Base-by-base conservation (phyloP, 2,797 vertebrate genomes). In the Neostethus bicornis region DNA sequence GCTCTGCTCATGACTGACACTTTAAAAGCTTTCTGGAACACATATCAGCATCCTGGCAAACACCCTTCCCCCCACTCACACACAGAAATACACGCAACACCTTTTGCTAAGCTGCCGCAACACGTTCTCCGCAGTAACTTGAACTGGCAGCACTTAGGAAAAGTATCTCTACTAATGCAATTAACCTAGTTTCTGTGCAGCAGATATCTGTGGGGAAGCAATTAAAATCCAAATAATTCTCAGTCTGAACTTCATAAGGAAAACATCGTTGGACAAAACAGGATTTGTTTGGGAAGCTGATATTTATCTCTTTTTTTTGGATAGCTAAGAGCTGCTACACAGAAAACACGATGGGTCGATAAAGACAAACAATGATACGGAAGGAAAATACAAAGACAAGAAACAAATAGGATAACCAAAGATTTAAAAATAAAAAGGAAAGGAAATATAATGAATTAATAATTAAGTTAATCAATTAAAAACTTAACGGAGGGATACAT, bases 181-280 rank as follows among this genome's bases (percentile, higher is more conserved):
- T 89, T 90, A 90, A 81, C 87, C 83, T 73, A 86, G 62, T 86
- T 91, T 83, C 31, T 35, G 63, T 35, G 42, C 84, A 49, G 66
- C 71, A 43, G 78, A 73, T 77, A 86, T 91, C 87, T 90, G 68
- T 75, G 56, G 87, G 87, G 88, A 92, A 66, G 81, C 84, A 90
- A 92, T 90, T 89, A 89, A 84, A 86, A 83, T 72, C 64, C 24
- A 70, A 75, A 79, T 51, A 73, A 64, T 72, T 80, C 70, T 73
- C 66, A 69, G 65, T 69, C 52, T 56, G 60, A 57, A 83, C 66
- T 82, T 80, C 77, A 85, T 46, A 55, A 44, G 44, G 54, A 39
- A 51, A 68, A 61, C 49, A 72, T 65, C 69, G 71, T 75, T 81
- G 70, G 72, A 57, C 34, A 61, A 48, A 46, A 42, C 34, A 49